Conservation (phyloP, 1,140 invertebrate species). For the Himalopsyche phryganea region DNA sequence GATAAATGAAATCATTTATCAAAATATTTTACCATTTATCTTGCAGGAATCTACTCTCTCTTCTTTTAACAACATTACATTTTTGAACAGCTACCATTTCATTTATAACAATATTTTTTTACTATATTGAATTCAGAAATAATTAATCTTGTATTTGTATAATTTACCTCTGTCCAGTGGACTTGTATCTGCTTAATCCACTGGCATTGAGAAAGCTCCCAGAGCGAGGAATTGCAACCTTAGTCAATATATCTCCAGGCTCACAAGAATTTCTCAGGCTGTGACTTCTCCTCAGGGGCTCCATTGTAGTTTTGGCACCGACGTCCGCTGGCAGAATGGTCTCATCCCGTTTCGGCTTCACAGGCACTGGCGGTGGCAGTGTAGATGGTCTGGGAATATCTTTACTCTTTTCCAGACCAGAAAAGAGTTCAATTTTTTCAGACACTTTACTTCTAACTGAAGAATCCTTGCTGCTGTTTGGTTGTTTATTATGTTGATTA, state of each 20-base stretch:
- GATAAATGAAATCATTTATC: too few species aligned
- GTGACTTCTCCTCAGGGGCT: conserved; percentile 49
- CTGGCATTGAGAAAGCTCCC: conserved; percentile 78
- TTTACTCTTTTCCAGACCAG: conserved; percentile 52
- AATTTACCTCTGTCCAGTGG: conserved; percentile 57
- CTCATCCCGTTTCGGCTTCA: conserved; percentile 40
- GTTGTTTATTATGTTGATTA: conserved; percentile 32
- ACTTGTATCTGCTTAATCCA: conserved; percentile 66
- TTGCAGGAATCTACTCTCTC: too few species aligned
- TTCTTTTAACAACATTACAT: too few species aligned
- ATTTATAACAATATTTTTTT: too few species aligned
- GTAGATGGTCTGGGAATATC: conserved; percentile 49
- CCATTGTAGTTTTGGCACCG: conserved; percentile 29
- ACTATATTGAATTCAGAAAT: too few species aligned
- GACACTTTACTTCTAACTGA: conserved; percentile 50
- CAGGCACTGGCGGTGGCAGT: conserved; percentile 47
- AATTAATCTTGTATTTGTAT: too few species aligned
- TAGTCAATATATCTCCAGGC: conserved; percentile 73
- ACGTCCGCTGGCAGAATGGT: conserved; percentile 9
- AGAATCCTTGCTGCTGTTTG: conserved; percentile 44
- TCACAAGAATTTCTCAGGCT: conserved; percentile 49
- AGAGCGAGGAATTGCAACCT: conserved; percentile 77
- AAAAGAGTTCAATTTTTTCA: conserved; percentile 52
- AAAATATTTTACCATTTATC: too few species aligned
- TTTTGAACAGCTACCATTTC: too few species aligned